Evolutionary conservation across 2,113 vertebrate species (phyloP).

Genomic region (Oxyruncus cristatus): DNA sequence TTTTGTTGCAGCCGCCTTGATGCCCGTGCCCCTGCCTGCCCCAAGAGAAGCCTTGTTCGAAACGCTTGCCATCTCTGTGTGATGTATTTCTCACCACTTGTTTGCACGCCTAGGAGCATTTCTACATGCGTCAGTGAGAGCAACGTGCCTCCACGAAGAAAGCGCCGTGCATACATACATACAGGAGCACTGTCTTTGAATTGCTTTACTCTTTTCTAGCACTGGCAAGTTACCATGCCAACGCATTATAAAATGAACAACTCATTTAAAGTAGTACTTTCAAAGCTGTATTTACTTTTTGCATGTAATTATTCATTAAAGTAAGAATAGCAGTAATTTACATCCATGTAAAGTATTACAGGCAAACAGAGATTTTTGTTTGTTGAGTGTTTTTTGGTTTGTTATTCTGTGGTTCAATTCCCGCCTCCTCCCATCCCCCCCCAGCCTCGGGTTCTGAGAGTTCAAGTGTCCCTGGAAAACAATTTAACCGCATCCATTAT

Average conservation of each 20-base stretch:
- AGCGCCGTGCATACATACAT: not conserved
- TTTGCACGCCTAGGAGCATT: not conserved
- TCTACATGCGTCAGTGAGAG: not conserved
- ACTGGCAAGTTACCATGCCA: slow-evolving; percentile 41
- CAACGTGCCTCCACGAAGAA: not conserved
- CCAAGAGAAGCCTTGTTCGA: not conserved
- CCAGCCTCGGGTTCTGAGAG: not conserved
- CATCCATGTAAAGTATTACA: slow-evolving; percentile 55
- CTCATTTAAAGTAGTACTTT: slow-evolving; percentile 57
- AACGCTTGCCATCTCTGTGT: not conserved
- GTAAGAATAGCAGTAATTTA: slow-evolving; percentile 67
- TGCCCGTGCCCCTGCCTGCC: not conserved
- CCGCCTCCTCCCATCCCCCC: not conserved
- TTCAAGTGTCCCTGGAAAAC: slow-evolving; percentile 58
- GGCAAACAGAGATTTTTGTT: slow-evolving; percentile 24
- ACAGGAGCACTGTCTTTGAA: not conserved
- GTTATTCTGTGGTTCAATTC: not conserved
- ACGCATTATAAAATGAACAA: slow-evolving; percentile 48
- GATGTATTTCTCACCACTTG: not conserved
- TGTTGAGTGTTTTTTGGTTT: slow-evolving; percentile 26
- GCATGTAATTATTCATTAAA: slow-evolving; percentile 72
- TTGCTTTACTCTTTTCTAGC: slow-evolving; percentile 1
- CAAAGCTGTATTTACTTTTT: slow-evolving; percentile 70
- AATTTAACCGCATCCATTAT: slow-evolving; percentile 63
- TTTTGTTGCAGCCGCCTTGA: not conserved